Conservation (phyloP, 2,113 vertebrate species). For the Erythrocercus mccallii region DNA sequence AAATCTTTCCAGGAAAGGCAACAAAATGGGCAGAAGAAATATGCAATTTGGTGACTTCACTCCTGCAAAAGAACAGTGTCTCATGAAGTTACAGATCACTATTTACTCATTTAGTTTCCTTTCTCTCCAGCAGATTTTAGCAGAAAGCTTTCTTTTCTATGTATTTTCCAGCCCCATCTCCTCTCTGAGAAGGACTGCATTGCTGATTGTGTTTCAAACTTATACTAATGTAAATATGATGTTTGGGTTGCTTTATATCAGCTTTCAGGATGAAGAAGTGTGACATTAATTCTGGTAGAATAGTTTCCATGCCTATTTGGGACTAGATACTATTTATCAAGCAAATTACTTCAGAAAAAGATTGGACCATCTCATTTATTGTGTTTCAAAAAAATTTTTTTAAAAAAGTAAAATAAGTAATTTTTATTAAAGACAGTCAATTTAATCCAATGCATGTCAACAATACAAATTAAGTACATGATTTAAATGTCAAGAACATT, state of each 20-base stretch:
- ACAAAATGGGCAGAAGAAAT: neutral
- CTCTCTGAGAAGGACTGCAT: neutral
- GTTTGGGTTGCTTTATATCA: neutral
- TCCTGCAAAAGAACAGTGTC: neutral
- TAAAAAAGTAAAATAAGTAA: neutral
- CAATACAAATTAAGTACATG: neutral
- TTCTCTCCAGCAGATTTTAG: neutral
- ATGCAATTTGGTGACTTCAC: neutral
- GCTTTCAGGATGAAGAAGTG: neutral
- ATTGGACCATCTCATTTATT: neutral
- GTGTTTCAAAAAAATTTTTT: neutral
- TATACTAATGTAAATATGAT: neutral
- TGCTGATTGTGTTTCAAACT: neutral
- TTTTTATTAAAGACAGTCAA: neutral
- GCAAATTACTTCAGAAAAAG: neutral
- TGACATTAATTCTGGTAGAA: neutral
- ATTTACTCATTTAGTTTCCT: neutral
- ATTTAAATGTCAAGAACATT: neutral
- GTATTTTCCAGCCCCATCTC: neutral
- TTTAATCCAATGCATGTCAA: neutral
- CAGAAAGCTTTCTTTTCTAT: neutral
- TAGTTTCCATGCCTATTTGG: neutral
- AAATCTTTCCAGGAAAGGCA: neutral
- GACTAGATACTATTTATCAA: neutral
- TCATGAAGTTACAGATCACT: neutral